Base-by-base conservation (phyloP, 2,113 vertebrate species). In the Oncorhynchus nerka region DNA sequence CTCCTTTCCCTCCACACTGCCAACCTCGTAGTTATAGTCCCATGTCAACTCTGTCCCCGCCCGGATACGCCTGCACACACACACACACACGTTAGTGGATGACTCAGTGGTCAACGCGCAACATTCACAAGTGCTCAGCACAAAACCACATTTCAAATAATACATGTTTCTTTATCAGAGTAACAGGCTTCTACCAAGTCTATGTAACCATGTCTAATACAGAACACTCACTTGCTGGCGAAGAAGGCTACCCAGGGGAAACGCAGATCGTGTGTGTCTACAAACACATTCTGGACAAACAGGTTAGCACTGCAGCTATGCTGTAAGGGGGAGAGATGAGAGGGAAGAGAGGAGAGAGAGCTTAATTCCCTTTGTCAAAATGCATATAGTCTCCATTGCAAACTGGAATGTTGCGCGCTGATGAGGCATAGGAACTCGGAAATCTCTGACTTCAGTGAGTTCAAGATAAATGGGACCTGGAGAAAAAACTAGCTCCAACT, bases 1-100 rank as follows among this genome's bases (percentile, higher is more conserved):
- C 85, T 98, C 96, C 75, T 99, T 99, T 64, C 98, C 97, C 79
- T 98, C 97, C 89, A 99, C 98, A 0, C 98, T 99, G 79, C 95
- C 96, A 0, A 97, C 94, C 70, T 96, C 94, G 1, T 96, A 97
- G 88, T 95, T 96, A 82, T 97, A 97, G 84, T 97, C 95, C 95
- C 95, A 97, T 0, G 95, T 97, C n/a, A 97, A 90, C 78, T 97
- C 96, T 0, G 95, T 96, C 19, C 95, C 96, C 0, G 96, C 95
- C 1, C 93, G 90, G 70, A 97, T 95, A 74, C 94, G 84, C 93
- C 95, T 97, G 81, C 22, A 99, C 97, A 75, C 59, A 3, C 48
- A 9, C 55, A 66, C 55, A 32, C 30, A 45, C 39, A 45, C 39
- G 2, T 45, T 45, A 45, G 39, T 45, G 9, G 39, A 45, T 12